A percentile compares a stretch with the other conserved stretches of the same genome.
phyloP scores from a whole-genome alignment of 1,140 invertebrate species.

The Brachionus rotundiformis region DNA sequence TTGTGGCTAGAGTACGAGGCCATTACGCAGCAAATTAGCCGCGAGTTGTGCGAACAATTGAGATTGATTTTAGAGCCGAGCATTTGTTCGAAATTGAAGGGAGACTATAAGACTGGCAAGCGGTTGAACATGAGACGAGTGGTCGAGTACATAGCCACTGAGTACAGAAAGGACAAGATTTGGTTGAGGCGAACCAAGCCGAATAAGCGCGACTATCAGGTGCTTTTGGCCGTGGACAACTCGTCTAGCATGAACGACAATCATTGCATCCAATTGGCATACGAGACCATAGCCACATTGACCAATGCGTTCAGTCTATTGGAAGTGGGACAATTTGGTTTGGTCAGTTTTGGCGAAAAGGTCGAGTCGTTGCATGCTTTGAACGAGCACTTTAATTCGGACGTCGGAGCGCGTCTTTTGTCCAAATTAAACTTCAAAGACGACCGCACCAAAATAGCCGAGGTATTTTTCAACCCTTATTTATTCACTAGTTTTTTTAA shows the following conservation, averaged over 20 bases:
- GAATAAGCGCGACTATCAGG: conserved; percentile 92
- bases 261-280: conserved; percentile 57
- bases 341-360: conserved; percentile 48
- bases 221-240: conserved; percentile 93
- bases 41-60: conserved; percentile 86
- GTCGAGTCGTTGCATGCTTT: neutral
- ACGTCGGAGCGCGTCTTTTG: conserved; percentile 26
- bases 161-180: conserved; percentile 98
- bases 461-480: neutral
- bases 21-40: conserved; percentile 28
- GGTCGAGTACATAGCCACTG: conserved; percentile 96
- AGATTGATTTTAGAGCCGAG: conserved; percentile 91
- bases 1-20: conserved; percentile 31
- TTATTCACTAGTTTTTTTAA: too few relatives aligned
- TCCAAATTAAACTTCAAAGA: conserved; percentile 8
- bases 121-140: conserved; percentile 95
- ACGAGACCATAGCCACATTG: conserved; percentile 37
- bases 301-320: conserved; percentile 24
- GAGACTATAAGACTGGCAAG: conserved; percentile 93
- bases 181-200: conserved; percentile 94
- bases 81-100: conserved; percentile 77
- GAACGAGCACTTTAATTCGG: neutral
- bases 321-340: conserved; percentile 50
- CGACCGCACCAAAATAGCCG: conserved; percentile 38
- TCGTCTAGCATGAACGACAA: conserved; percentile 74